Evolutionary conservation across 1,140 invertebrate genomes (phyloP).

Genomic region (Hypothenemus hampei): DNA sequence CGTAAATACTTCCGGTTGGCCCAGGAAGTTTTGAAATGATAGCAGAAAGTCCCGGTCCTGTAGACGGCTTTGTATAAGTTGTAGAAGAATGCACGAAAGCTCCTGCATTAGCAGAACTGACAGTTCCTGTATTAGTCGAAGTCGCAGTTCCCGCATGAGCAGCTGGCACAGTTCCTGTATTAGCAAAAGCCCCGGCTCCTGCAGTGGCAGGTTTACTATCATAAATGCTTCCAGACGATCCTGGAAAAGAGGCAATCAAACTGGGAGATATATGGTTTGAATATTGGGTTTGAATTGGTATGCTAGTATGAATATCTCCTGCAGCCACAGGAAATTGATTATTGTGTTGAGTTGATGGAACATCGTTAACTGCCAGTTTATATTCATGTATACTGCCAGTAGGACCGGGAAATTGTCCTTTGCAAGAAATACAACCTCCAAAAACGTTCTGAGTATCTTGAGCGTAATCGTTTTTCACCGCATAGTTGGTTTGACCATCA

Average conservation of each 20-base stretch:
- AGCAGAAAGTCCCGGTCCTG: background rate
- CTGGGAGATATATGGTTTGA: conserved; percentile 9
- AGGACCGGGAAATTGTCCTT: conserved; percentile 35
- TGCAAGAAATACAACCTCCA: conserved; percentile 21
- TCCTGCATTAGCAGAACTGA: background rate
- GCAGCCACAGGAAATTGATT: conserved; percentile 13
- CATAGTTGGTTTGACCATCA: conserved; percentile 4
- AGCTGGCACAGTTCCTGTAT: too few species aligned
- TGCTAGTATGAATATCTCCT: conserved; percentile 25
- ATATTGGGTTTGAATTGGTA: conserved; percentile 1
- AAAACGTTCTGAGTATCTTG: background rate
- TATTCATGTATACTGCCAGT: conserved; percentile 33
- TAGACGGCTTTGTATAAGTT: background rate
- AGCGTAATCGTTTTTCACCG: background rate
- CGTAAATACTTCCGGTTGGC: conserved; percentile 25
- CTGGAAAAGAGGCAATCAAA: conserved; percentile 20
- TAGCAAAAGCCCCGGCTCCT: background rate
- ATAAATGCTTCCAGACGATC: conserved; percentile 26
- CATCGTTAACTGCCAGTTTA: conserved; percentile 7
- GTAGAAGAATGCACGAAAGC: background rate
- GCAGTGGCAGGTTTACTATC: conserved; percentile 22
- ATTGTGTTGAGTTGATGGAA: background rate
- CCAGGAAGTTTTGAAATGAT: conserved; percentile 16
- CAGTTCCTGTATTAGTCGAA: background rate
- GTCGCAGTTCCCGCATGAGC: background rate